Percentiles rank a stretch among this genome's conserved stretches.
Evolutionary conservation across 2,113 vertebrate species (phyloP).

Genomic region (Oenanthe melanoleuca): DNA sequence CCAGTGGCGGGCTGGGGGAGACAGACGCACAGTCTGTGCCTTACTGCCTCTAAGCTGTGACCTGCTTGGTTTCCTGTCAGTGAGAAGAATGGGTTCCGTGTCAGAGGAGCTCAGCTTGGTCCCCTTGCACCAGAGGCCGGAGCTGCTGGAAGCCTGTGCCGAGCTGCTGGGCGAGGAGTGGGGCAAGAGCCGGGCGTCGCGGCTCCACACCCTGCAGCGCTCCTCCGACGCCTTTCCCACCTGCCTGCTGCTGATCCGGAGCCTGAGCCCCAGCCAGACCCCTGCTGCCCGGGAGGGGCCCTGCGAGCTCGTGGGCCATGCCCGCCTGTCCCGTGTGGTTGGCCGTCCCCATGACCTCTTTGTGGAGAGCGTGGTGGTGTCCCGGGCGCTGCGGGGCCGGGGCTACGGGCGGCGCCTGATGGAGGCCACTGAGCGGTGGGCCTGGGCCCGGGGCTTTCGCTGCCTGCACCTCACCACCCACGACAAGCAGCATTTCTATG

Average conservation of each 20-base stretch:
- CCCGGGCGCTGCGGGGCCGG: constrained; percentile 80
- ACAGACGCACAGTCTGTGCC: accelerated
- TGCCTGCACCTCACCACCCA: constrained; percentile 90
- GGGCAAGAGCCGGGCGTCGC: constrained; percentile 85
- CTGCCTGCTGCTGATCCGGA: constrained; percentile 84
- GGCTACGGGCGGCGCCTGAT: constrained; percentile 89
- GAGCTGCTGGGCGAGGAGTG: constrained; percentile 91
- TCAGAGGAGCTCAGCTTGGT: constrained; percentile 72
- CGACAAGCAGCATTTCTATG: constrained; percentile 91
- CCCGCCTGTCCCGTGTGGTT: constrained; percentile 84
- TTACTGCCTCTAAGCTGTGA: neutral
- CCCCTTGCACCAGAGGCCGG: constrained; percentile 87
- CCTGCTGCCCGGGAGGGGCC: neutral
- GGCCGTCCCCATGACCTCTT: constrained; percentile 80
- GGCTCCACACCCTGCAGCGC: constrained; percentile 86
- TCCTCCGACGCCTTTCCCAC: constrained; percentile 87
- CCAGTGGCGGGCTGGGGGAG: accelerated
- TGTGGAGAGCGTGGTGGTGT: constrained; percentile 91
- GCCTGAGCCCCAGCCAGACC: neutral
- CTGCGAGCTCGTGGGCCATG: constrained; percentile 84
- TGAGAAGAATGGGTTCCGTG: constrained; percentile 65
- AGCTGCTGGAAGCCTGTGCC: constrained; percentile 87
- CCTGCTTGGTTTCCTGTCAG: constrained; percentile 27
- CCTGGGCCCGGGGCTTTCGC: constrained; percentile 76
- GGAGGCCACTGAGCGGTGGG: constrained; percentile 86